Percentiles rank a stretch among this genome's conserved stretches.
Evolutionary conservation across 2,888 invertebrate species (phyloP).

Genomic region (Osmoderma eremita): DNA sequence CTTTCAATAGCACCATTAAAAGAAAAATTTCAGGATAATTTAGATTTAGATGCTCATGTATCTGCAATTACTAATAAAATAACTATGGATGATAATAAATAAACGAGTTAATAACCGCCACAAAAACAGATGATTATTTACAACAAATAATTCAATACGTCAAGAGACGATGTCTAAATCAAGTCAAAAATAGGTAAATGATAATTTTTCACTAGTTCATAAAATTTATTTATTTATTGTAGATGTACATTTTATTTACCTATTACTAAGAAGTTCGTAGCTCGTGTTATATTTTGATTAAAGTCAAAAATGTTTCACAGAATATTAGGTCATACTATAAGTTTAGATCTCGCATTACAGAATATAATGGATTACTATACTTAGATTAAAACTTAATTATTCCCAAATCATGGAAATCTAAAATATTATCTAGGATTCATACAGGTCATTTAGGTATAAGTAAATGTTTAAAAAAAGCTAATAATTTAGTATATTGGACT

Average conservation of each 20-base stretch:
- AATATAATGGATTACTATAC: too few relatives aligned
- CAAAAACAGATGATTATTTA: conserved; percentile 12
- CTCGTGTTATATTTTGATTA: too few relatives aligned
- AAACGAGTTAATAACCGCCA: conserved; percentile 7
- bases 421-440: conserved; percentile 14
- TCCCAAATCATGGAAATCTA: conserved; percentile 2
- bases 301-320: too few relatives aligned
- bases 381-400: conserved; percentile 25
- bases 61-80: conserved; percentile 33
- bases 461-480: conserved; percentile 14
- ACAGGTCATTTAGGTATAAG: conserved; percentile 30
- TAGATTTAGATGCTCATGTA: conserved; percentile 35
- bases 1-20: conserved; percentile 15
- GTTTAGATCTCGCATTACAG: too few relatives aligned
- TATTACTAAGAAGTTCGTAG: too few relatives aligned
- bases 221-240: too few relatives aligned
- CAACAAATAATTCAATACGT: too few relatives aligned
- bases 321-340: too few relatives aligned
- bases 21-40: conserved; percentile 14
- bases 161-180: too few relatives aligned
- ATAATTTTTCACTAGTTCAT: too few relatives aligned
- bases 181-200: too few relatives aligned
- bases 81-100: conserved; percentile 12
- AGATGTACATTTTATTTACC: too few relatives aligned
- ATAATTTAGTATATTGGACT: conserved; percentile 13